Evolutionary conservation across 2,113 vertebrate species (phyloP).

Genomic region (Crotalus viridis): DNA sequence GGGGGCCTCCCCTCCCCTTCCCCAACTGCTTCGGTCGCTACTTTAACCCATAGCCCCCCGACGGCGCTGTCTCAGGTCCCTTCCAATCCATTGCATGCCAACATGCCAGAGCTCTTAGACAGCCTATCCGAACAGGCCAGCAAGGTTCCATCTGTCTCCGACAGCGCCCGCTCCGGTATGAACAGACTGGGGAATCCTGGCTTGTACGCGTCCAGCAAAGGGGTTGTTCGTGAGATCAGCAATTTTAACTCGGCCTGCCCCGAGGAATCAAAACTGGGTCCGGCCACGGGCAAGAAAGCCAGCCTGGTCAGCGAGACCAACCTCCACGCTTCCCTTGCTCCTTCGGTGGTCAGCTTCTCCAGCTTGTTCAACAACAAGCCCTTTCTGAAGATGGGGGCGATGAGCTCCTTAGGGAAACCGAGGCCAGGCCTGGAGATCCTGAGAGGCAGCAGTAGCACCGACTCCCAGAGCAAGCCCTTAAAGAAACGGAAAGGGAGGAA

Average conservation of each 20-base stretch:
- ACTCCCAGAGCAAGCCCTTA: slow-evolving; percentile 80
- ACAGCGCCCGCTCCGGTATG: slow-evolving; percentile 60
- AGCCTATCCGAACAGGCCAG: slow-evolving; percentile 69
- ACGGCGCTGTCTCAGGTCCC: slow-evolving; percentile 64
- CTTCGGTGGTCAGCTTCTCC: slow-evolving; percentile 78
- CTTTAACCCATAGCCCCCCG: slow-evolving; percentile 69
- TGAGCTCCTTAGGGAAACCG: slow-evolving; percentile 71
- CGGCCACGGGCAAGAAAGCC: slow-evolving; percentile 67
- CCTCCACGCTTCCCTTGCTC: slow-evolving; percentile 68
- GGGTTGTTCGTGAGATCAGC: slow-evolving; percentile 61
- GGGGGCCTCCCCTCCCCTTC: slow-evolving; percentile 74
- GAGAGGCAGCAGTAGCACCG: slow-evolving; percentile 15
- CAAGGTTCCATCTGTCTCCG: slow-evolving; percentile 67
- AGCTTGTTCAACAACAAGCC: slow-evolving; percentile 77
- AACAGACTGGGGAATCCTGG: slow-evolving; percentile 61
- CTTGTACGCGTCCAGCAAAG: slow-evolving; percentile 66
- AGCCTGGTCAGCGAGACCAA: slow-evolving; percentile 65
- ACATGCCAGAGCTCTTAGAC: slow-evolving; percentile 68
- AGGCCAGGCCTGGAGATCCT: slow-evolving; percentile 70
- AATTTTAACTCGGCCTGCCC: slow-evolving; percentile 63
- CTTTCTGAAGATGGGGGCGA: slow-evolving; percentile 73
- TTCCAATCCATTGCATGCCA: slow-evolving; percentile 65
- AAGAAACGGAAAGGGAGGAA: slow-evolving; percentile 90
- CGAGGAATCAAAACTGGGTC: slow-evolving; percentile 68
- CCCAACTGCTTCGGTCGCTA: slow-evolving; percentile 72